Conservation (phyloP, 2,888 invertebrate species). For the Portevinia maculata region DNA sequence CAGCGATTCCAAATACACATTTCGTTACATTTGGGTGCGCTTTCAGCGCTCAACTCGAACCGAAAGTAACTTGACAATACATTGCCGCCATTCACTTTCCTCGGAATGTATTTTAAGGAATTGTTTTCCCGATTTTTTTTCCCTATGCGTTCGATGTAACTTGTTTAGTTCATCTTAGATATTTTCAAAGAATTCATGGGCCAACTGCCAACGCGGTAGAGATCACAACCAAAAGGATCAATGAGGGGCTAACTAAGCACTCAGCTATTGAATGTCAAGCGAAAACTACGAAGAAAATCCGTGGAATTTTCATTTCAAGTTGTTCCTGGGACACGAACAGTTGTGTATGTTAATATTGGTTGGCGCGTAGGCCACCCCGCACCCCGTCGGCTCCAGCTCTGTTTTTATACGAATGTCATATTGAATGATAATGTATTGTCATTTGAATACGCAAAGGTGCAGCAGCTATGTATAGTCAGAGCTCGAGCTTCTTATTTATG, state of each 20-base stretch:
- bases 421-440: slow-evolving; percentile 45
- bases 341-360: slow-evolving; percentile 17
- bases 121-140: slow-evolving; percentile 5
- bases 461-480: slow-evolving; percentile 15
- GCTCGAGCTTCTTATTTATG: slow-evolving; percentile 24
- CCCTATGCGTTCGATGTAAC: neutral
- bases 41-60: neutral
- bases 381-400: no score
- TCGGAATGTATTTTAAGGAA: slow-evolving; percentile 63
- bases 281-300: slow-evolving; percentile 18
- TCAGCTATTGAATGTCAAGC: slow-evolving; percentile 47
- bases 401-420: slow-evolving; percentile 25
- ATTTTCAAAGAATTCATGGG: slow-evolving; percentile 62
- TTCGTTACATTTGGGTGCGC: slow-evolving; percentile 25
- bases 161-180: slow-evolving; percentile 22
- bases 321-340: no score
- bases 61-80: slow-evolving; percentile 35
- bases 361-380: slow-evolving; percentile 2
- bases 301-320: slow-evolving; percentile 58
- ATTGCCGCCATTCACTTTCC: slow-evolving; percentile 49
- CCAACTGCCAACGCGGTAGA: slow-evolving; percentile 53
- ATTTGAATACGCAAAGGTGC: slow-evolving; percentile 41
- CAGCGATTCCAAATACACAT: slow-evolving; percentile 32
- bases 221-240: slow-evolving; percentile 59
- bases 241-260: slow-evolving; percentile 58